Conservation (phyloP, 2,797 vertebrate genomes). For the Chanos chanos region DNA sequence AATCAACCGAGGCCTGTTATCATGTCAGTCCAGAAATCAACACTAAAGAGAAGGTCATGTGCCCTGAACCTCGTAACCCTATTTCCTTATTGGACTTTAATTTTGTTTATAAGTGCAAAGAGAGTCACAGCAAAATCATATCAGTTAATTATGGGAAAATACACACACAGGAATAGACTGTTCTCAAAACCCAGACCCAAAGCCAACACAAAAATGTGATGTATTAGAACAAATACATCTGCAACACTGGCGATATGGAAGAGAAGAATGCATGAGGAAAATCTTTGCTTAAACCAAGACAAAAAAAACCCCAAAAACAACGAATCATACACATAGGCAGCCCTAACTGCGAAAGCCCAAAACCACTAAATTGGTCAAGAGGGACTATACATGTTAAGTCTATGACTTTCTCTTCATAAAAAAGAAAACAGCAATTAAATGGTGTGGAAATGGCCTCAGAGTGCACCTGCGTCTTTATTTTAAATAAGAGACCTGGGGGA, state of each 20-base stretch:
- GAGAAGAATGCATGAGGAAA: too few relatives aligned
- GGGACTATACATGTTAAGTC: too few relatives aligned
- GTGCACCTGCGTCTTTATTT: not conserved
- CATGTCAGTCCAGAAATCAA: conserved; percentile 53
- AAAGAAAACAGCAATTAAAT: conserved; percentile 2
- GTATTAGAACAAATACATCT: not conserved
- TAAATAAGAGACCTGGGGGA: not conserved
- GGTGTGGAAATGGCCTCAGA: not conserved
- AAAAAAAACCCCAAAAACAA: too few relatives aligned
- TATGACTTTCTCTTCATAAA: too few relatives aligned
- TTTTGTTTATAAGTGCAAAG: conserved; percentile 38
- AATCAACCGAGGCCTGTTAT: conserved; percentile 58
- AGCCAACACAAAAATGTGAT: not conserved
- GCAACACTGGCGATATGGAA: too few relatives aligned
- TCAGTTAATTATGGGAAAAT: conserved; percentile 23
- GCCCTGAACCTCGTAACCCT: conserved; percentile 43
- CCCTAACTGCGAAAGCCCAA: too few relatives aligned
- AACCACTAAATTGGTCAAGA: too few relatives aligned
- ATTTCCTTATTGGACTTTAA: conserved; percentile 34
- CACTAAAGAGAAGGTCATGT: conserved; percentile 40
- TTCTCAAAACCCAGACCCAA: not conserved
- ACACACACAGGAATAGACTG: too few relatives aligned
- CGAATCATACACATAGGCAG: too few relatives aligned
- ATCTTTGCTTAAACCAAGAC: too few relatives aligned
- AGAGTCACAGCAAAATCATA: conserved; percentile 16